Conservation (phyloP, 2,797 vertebrate species). For the Melanogrammus aeglefinus region DNA sequence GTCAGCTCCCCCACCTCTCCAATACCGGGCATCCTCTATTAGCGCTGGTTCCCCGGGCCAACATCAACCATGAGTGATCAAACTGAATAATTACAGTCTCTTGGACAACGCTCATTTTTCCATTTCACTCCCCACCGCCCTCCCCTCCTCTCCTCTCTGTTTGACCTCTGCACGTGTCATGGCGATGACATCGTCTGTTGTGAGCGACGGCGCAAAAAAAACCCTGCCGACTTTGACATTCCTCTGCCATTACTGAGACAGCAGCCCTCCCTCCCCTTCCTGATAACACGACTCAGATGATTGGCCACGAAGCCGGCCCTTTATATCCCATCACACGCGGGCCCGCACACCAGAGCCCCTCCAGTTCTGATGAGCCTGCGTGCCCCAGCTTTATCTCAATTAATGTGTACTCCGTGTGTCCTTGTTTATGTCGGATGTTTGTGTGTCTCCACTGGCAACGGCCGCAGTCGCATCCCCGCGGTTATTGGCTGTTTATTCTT, state of each 20-base stretch:
- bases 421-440: not conserved
- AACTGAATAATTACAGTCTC: slow-evolving; percentile 24
- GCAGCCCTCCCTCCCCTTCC: slow-evolving; percentile 25
- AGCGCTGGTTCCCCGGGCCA: slow-evolving; percentile 4
- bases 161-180: slow-evolving; percentile 32
- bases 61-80: slow-evolving; percentile 32
- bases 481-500: slow-evolving; percentile 35
- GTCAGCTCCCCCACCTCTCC: not conserved
- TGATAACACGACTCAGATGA: slow-evolving; percentile 51
- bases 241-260: not conserved
- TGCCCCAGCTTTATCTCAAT: not conserved
- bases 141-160: slow-evolving; percentile 9
- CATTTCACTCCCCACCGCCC: slow-evolving; percentile 9
- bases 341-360: not conserved
- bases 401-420: not conserved
- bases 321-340: slow-evolving; percentile 28
- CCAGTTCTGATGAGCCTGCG: not conserved
- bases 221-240: not conserved
- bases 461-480: no score
- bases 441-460: not conserved
- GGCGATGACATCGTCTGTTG: slow-evolving; percentile 21
- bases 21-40: not conserved
- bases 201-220: slow-evolving; percentile 24
- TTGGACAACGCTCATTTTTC: slow-evolving; percentile 25
- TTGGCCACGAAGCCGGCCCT: slow-evolving; percentile 20